These are phyloP conservation scores for Macrochelys suwanniensis DNA, from an alignment of 2,797 vertebrate species.

Conservation along the genomic window DNA sequence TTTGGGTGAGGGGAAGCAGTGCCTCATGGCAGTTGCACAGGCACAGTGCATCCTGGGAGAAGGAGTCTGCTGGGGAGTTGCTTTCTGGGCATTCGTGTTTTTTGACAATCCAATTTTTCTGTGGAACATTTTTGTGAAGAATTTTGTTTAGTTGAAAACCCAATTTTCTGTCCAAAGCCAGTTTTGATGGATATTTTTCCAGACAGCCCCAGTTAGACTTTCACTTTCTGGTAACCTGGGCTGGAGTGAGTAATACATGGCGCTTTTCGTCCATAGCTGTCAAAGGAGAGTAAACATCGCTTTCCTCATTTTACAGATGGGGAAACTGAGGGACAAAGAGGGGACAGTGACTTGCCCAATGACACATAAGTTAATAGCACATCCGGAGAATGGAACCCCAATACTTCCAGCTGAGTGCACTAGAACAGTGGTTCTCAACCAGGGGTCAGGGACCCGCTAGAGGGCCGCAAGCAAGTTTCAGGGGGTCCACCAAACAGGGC, in stretches of 20 bases:
- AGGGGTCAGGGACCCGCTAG: too few relatives aligned
- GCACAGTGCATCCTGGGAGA: neutral
- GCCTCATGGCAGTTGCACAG: neutral
- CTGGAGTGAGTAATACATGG: neutral
- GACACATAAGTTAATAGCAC: neutral
- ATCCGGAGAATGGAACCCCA: neutral
- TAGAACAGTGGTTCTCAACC: neutral
- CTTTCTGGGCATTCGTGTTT: neutral
- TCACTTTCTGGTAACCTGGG: neutral
- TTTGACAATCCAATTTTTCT: neutral
- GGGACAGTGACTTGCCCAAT: accelerated
- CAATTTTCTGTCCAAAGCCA: neutral
- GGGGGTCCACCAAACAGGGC: too few relatives aligned
- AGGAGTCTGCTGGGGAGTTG: accelerated
- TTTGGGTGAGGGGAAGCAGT: neutral
- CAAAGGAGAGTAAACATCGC: neutral
- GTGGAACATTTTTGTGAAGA: neutral
- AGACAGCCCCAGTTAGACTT: neutral
- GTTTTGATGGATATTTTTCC: neutral
- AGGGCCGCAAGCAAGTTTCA: too few relatives aligned
- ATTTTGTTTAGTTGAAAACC: neutral
- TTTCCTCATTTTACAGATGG: accelerated
- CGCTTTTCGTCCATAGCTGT: neutral
- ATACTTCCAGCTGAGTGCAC: neutral
- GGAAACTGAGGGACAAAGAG: neutral